Evolutionary conservation across 2,797 vertebrate genomes (phyloP), one percentile per base, ranked within the genome.

Genomic region (Gephyroberyx darwinii): DNA sequence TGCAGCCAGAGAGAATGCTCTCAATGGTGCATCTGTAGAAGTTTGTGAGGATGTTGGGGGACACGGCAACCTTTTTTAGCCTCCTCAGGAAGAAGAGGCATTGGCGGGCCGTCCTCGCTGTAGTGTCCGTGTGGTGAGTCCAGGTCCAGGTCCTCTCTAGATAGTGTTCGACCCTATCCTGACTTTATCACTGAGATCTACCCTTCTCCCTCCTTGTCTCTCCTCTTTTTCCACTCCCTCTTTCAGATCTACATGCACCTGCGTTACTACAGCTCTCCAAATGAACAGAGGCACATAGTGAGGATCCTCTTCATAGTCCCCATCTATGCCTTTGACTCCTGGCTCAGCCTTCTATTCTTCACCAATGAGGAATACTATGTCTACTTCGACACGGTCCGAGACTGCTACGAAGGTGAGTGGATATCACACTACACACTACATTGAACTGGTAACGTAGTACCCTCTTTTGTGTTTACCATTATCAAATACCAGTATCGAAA

Each of bases 361-460:
- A 98, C 96, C 92, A 98, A 97, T 2, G 96, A 98, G 92, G 96
- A 98, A 87, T 97, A 96, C 92, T 98, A 98, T 1, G 96, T 98
- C 80, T 98, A 98, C 92, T 98, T 98, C 1, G 95, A 96, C 89
- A 97, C 96, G 0, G 94, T 98, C 45, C 89, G 96, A 4, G 96
- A 98, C 91, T 98, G 96, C 93, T 98, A 98, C 0, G 96, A 98
- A 93, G 96, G 96, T 97, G 90, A 93, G 94, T 59, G 35, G 22
- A 35, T 6, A 3, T 0, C 52, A 2, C 14, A 16, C 31, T 9
- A 35, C 52, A 2, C 14, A 16, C 31, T 9, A 35, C 3, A 7
- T 2, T 26, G 1, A 53, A 4, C 31, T 65, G 26, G 8, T 37
- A 45, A 19, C n/a, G 14, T 1, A 14, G 14, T 3, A 9, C 33